Evolutionary conservation across 2,797 vertebrate species (phyloP).

Genomic region (Sphenodon punctatus): DNA sequence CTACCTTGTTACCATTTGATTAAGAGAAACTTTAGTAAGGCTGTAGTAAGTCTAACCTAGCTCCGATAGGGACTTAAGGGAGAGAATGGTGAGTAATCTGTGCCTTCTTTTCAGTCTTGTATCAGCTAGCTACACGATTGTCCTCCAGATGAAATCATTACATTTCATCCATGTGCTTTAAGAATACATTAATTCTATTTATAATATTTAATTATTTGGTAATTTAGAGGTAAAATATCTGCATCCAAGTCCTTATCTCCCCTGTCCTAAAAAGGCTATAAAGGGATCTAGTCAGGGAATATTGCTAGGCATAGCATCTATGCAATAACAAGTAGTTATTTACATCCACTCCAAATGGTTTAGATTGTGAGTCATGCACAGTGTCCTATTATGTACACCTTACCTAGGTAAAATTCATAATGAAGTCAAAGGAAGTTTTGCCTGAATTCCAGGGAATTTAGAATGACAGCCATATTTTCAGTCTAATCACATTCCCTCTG

Average conservation of each 20-base stretch:
- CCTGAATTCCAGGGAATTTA: background rate
- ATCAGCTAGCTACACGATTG: background rate
- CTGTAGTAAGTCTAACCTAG: background rate
- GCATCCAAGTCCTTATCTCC: background rate
- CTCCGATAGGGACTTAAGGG: background rate
- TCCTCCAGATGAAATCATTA: background rate
- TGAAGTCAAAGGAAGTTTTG: background rate
- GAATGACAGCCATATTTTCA: background rate
- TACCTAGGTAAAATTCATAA: background rate
- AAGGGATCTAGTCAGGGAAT: background rate
- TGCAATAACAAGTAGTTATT: background rate
- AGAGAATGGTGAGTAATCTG: conserved; percentile 68
- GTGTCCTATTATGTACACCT: background rate
- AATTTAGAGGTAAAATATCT: background rate
- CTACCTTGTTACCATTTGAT: conserved; percentile 67
- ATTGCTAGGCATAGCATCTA: background rate
- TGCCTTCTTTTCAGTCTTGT: background rate
- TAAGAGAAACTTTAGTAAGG: conserved; percentile 41
- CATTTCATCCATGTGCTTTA: background rate
- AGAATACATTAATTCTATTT: background rate
- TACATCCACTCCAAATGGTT: background rate
- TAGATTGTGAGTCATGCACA: background rate
- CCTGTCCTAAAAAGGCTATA: too few relatives aligned
- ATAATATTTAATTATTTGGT: background rate
- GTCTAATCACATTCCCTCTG: background rate